These are phyloP conservation scores for Drosophila imparisetae DNA, from an alignment of 2,888 invertebrate genomes.

Conservation along the genomic window DNA sequence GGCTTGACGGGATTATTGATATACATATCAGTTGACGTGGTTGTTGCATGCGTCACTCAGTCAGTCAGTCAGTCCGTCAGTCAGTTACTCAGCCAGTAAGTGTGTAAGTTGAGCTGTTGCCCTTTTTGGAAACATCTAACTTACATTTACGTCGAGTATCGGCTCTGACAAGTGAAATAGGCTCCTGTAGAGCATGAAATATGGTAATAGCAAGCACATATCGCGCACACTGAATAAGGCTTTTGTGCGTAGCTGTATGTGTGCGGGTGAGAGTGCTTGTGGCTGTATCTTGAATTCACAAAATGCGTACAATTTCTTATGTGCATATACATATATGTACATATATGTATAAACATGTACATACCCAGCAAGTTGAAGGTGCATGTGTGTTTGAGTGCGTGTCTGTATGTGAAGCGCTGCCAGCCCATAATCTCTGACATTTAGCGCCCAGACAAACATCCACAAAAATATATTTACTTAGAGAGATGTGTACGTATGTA, in stretches of 20 bases:
- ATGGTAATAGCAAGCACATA: slow-evolving; percentile 63
- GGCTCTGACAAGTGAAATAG: slow-evolving; percentile 68
- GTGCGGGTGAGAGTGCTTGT: slow-evolving; percentile 9
- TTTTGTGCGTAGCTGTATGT: slow-evolving; percentile 4
- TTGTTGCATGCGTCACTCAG: slow-evolving; percentile 1
- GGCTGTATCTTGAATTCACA: slow-evolving; percentile 25
- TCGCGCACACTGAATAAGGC: slow-evolving; percentile 7
- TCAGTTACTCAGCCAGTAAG: slow-evolving; percentile 28
- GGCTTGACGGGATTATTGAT: slow-evolving; percentile 42
- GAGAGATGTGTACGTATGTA: not conserved
- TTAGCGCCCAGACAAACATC: slow-evolving; percentile 47
- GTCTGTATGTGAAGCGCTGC: slow-evolving; percentile 33
- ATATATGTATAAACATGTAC: slow-evolving; percentile 30
- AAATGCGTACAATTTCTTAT: slow-evolving; percentile 48
- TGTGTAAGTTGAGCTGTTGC: slow-evolving; percentile 25
- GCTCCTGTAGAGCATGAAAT: slow-evolving; percentile 72
- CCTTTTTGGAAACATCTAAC: slow-evolving; percentile 39
- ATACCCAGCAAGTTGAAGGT: slow-evolving; percentile 30
- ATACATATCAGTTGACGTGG: slow-evolving; percentile 33
- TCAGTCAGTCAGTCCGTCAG: slow-evolving; percentile 8
- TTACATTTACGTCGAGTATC: slow-evolving; percentile 38
- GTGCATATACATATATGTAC: slow-evolving; percentile 11
- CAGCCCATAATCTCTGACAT: slow-evolving; percentile 60
- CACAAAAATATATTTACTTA: not conserved
- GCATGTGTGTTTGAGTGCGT: slow-evolving; percentile 29